Conservation (phyloP, 2,113 vertebrate species). For the Rhinolophus sinicus region DNA sequence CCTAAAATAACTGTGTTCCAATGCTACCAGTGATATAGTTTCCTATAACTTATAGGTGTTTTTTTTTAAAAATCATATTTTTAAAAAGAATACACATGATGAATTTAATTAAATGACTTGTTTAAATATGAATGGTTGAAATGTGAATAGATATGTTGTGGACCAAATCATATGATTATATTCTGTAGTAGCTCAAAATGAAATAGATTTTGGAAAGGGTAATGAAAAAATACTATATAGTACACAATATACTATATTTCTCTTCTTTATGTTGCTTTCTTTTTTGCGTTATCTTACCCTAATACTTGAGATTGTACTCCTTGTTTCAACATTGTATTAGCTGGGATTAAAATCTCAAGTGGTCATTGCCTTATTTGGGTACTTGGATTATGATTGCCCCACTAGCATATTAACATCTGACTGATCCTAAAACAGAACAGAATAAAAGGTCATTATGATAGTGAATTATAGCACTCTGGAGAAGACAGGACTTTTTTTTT, state of each 20-base stretch:
- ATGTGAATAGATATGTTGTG: background rate
- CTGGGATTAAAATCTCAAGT: constrained; percentile 5
- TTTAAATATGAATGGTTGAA: background rate
- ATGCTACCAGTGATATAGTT: background rate
- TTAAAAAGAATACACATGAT: background rate
- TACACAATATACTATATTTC: constrained; percentile 34
- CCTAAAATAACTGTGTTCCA: constrained; percentile 32
- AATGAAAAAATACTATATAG: constrained; percentile 11
- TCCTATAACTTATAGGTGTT: background rate
- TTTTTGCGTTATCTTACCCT: background rate
- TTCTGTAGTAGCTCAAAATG: background rate
- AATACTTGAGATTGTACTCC: background rate
- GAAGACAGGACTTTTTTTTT: background rate
- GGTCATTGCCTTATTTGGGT: background rate
- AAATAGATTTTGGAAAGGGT: background rate
- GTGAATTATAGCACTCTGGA: background rate
- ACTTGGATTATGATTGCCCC: background rate
- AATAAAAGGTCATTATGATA: background rate
- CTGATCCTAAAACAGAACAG: background rate
- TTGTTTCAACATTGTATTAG: constrained; percentile 62
- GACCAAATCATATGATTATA: background rate
- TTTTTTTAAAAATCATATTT: background rate
- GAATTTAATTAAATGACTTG: background rate
- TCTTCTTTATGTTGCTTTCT: background rate
- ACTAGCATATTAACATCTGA: background rate